A percentile compares a stretch with the other conserved stretches of the same genome.
These are phyloP conservation scores for Cyrtodaria siliqua DNA, from an alignment of 2,888 invertebrate species.

Conservation along the genomic window DNA sequence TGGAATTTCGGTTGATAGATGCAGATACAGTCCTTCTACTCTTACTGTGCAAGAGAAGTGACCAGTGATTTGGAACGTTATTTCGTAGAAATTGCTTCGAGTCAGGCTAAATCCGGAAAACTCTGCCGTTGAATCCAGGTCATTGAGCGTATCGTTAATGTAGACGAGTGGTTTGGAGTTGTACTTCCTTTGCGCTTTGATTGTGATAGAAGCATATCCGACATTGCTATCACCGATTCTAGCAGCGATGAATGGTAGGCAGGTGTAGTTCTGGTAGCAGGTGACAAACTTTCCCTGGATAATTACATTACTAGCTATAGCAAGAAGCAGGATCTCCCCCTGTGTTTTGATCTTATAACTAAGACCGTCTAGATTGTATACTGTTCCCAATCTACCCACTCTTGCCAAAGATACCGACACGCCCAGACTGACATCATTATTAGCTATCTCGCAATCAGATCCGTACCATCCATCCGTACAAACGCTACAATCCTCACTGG, in stretches of 20 bases:
- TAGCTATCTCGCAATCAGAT: conserved; percentile 65
- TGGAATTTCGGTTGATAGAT: conserved; percentile 43
- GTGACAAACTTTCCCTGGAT: conserved; percentile 72
- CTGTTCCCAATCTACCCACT: conserved; percentile 62
- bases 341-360: conserved; percentile 56
- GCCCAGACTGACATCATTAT: conserved; percentile 29
- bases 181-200: conserved; percentile 46
- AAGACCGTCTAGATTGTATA: conserved; percentile 69
- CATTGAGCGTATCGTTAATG: conserved; percentile 42
- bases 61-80: conserved; percentile 51
- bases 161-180: conserved; percentile 59
- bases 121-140: conserved; percentile 62
- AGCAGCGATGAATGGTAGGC: conserved; percentile 66
- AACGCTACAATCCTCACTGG: conserved; percentile 62
- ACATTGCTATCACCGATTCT: conserved; percentile 63
- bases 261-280: conserved; percentile 72
- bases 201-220: conserved; percentile 66
- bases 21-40: conserved; percentile 63
- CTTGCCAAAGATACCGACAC: conserved; percentile 29
- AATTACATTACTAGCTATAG: conserved; percentile 59
- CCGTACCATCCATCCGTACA: conserved; percentile 73
- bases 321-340: conserved; percentile 66
- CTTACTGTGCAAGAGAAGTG: conserved; percentile 51
- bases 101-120: conserved; percentile 65
- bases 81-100: conserved; percentile 50